Evolutionary conservation across 2,888 invertebrate species (phyloP).

Genomic region (Tenthredo mesomela): DNA sequence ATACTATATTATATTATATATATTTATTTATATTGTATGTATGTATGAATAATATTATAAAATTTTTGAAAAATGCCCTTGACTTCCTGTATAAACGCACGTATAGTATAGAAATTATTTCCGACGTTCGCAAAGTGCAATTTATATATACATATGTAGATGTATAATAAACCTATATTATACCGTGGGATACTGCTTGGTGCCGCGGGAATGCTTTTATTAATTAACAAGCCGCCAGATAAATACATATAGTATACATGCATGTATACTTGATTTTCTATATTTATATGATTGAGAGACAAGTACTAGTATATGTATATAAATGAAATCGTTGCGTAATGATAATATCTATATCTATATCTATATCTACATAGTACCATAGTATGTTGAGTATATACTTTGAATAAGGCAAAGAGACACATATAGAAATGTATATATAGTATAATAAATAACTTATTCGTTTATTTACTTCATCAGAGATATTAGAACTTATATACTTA

Average conservation of each 20-base stretch:
- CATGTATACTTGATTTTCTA: neutral
- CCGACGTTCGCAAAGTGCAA: neutral
- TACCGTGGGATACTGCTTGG: constrained; percentile 18
- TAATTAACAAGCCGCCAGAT: constrained; percentile 6
- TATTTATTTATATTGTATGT: too few relatives aligned
- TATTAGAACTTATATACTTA: neutral
- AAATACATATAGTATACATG: neutral
- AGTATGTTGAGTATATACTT: neutral
- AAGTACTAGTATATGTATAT: too few relatives aligned
- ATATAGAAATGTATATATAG: neutral
- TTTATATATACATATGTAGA: neutral
- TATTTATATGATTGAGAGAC: neutral
- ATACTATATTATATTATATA: neutral
- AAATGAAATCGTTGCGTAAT: constrained; percentile 3
- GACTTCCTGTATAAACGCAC: constrained; percentile 13
- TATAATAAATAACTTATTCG: constrained; percentile 28
- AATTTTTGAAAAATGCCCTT: neutral
- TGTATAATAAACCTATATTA: neutral
- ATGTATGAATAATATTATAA: constrained; percentile 14
- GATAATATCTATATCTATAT: neutral
- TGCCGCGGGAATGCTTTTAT: constrained; percentile 18
- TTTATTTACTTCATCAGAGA: neutral
- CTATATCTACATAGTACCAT: too few relatives aligned
- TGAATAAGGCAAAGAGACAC: neutral
- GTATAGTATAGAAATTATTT: constrained; percentile 31